These are phyloP conservation scores for Nephotettix cincticeps DNA, from an alignment of 1,140 invertebrate genomes.

Conservation along the genomic window DNA sequence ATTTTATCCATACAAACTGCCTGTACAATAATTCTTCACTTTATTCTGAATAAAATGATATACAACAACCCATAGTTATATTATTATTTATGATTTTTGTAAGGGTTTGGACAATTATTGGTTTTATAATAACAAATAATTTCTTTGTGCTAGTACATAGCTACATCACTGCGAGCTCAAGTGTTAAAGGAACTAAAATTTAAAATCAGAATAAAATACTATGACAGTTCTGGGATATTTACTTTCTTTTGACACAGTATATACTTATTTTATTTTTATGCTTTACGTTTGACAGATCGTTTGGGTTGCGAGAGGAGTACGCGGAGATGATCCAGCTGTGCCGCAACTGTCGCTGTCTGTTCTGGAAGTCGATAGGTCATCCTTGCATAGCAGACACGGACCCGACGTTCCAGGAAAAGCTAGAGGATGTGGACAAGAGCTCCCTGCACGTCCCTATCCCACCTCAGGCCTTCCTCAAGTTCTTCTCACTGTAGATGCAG, in stretches of 20 bases:
- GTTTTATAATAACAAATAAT: too few species aligned
- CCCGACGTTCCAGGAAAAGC: slow-evolving; percentile 73
- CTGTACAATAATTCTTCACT: too few species aligned
- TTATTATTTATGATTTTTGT: too few species aligned
- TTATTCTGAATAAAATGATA: too few species aligned
- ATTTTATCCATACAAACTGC: too few species aligned
- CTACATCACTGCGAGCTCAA: too few species aligned
- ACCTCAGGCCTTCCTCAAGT: slow-evolving; percentile 85
- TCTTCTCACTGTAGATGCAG: slow-evolving; percentile 74
- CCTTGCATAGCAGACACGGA: slow-evolving; percentile 85
- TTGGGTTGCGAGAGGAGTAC: slow-evolving; percentile 89
- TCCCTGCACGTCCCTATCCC: slow-evolving; percentile 80
- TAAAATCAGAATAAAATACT: too few species aligned
- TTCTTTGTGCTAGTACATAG: too few species aligned
- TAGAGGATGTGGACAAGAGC: slow-evolving; percentile 75
- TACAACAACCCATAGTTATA: too few species aligned
- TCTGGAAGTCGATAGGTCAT: slow-evolving; percentile 92
- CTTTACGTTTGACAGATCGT: slow-evolving; percentile 75
- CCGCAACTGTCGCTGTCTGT: slow-evolving; percentile 92
- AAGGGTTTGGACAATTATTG: too few species aligned
- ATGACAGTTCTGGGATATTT: slow-evolving; percentile 13
- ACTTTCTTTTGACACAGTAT: background rate
- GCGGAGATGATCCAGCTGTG: slow-evolving; percentile 94
- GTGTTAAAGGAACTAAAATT: too few species aligned
- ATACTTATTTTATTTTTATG: slow-evolving; percentile 34